Conservation (phyloP, 2,797 vertebrate genomes). For the Caiman crocodilus region DNA sequence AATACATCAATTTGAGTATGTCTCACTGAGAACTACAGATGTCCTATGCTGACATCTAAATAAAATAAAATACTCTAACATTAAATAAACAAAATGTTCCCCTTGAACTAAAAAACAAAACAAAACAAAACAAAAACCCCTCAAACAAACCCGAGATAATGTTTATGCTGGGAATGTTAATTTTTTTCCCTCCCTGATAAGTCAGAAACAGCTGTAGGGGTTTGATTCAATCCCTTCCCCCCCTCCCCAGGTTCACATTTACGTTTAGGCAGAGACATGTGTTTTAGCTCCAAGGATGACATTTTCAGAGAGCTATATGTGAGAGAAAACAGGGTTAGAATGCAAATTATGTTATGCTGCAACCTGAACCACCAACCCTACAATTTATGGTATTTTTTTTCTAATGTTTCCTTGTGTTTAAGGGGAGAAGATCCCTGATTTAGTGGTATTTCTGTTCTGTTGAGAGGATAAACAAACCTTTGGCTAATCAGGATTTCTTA, state of each 20-base stretch:
- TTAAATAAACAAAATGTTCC: constrained; percentile 70
- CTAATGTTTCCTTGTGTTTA: constrained; percentile 67
- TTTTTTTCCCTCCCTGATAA: constrained; percentile 63
- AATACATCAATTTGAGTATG: neutral
- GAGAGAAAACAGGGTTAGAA: constrained; percentile 57
- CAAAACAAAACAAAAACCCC: neutral
- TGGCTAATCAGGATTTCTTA: constrained; percentile 53
- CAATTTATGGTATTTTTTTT: constrained; percentile 36
- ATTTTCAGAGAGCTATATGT: constrained; percentile 48
- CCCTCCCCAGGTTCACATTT: constrained; percentile 56
- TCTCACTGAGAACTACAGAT: constrained; percentile 53
- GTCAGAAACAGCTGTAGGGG: constrained; percentile 72
- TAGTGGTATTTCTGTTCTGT: constrained; percentile 41
- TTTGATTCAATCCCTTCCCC: constrained; percentile 59
- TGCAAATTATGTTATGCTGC: constrained; percentile 56
- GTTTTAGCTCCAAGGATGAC: constrained; percentile 65
- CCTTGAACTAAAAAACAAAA: constrained; percentile 47
- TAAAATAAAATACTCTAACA: constrained; percentile 53
- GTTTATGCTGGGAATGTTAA: constrained; percentile 67
- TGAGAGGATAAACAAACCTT: constrained; percentile 54
- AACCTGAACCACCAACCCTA: constrained; percentile 45
- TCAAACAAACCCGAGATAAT: constrained; percentile 55
- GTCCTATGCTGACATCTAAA: constrained; percentile 51
- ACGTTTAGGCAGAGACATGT: constrained; percentile 69
- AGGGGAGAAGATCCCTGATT: constrained; percentile 26